Evolutionary conservation across 1,140 invertebrate species (phyloP).

Genomic region (Aplysia californica): DNA sequence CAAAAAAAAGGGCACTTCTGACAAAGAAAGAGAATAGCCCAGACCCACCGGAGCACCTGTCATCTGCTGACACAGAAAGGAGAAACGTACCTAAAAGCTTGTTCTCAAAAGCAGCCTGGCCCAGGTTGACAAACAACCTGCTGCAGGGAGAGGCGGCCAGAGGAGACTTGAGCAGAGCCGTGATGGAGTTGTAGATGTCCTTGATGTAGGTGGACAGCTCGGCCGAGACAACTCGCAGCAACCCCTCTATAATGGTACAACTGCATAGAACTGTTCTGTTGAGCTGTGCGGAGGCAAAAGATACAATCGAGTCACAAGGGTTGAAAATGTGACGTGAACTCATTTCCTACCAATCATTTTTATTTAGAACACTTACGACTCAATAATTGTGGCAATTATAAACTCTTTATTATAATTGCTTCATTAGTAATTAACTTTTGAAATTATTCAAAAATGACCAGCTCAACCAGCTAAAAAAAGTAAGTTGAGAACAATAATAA

Average conservation of each 20-base stretch:
- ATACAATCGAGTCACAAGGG: too few relatives aligned
- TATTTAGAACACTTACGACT: too few relatives aligned
- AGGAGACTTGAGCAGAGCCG: conserved; percentile 66
- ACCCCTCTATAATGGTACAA: conserved; percentile 76
- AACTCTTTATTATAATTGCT: too few relatives aligned
- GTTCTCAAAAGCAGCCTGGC: conserved; percentile 58
- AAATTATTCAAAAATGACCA: too few relatives aligned
- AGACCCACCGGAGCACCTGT: neutral
- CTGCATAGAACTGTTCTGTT: conserved; percentile 74
- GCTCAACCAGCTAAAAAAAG: too few relatives aligned
- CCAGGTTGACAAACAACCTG: conserved; percentile 71
- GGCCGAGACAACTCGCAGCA: conserved; percentile 73
- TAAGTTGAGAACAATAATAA: too few relatives aligned
- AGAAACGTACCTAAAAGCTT: conserved; percentile 50
- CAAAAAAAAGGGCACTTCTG: neutral
- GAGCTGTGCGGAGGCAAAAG: conserved; percentile 68
- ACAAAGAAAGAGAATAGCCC: neutral
- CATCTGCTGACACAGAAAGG: neutral
- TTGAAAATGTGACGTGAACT: too few relatives aligned
- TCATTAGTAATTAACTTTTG: too few relatives aligned
- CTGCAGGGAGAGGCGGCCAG: conserved; percentile 67
- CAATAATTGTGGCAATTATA: too few relatives aligned
- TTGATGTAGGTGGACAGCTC: conserved; percentile 74
- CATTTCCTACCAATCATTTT: too few relatives aligned
- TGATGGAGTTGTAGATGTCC: conserved; percentile 46